Conservation (phyloP, 2,797 vertebrate genomes). For the Aselliscus stoliczkanus region DNA sequence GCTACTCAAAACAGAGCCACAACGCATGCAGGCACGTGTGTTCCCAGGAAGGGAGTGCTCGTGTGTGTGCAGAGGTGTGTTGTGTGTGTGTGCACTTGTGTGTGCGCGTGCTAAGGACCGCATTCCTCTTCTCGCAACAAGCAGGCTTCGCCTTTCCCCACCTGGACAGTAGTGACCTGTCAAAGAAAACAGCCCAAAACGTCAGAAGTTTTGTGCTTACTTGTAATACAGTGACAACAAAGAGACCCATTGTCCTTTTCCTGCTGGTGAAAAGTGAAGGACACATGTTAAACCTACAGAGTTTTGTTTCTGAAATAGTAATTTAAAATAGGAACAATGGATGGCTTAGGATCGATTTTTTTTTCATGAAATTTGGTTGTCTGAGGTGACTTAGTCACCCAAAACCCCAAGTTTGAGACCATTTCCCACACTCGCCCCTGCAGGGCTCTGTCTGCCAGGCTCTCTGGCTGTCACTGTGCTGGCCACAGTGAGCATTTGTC, state of each 20-base stretch:
- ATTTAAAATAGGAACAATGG: not conserved
- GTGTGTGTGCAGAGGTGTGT: no score
- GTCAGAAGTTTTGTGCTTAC: no score
- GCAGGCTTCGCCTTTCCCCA: no score
- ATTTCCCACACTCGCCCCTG: not conserved
- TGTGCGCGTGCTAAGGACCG: no score
- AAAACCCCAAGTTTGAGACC: not conserved
- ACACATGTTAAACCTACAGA: accelerated
- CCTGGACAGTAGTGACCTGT: no score
- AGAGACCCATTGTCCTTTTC: no score
- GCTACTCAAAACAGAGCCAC: no score
- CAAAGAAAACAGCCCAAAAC: not conserved
- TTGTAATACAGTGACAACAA: not conserved
- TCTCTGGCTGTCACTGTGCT: accelerated
- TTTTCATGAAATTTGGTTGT: not conserved
- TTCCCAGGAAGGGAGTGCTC: accelerated
- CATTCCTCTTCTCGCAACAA: no score
- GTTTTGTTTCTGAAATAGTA: not conserved
- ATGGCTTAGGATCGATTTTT: not conserved
- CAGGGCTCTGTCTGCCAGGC: accelerated
- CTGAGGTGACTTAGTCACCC: not conserved
- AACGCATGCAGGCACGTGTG: accelerated
- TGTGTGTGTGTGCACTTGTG: no score
- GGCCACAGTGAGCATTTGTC: accelerated
- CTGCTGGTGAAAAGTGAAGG: not conserved